Conservation (phyloP, 92 coral and sea anemone genomes). For the Parazoanthus swiftii region DNA sequence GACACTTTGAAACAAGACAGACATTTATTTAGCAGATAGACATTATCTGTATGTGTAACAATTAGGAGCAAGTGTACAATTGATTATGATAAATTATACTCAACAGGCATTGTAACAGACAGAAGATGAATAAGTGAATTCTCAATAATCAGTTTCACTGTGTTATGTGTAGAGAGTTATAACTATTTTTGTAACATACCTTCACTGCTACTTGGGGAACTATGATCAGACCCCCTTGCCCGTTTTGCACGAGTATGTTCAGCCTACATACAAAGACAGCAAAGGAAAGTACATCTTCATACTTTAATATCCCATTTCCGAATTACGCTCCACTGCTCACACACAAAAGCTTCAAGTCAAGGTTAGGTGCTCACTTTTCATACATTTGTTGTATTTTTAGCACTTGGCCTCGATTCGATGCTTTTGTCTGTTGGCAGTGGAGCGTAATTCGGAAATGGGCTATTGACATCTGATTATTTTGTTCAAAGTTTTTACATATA, state of each 20-base stretch:
- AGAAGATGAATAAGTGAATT: not conserved
- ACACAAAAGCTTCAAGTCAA: no score
- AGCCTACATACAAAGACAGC: constrained; percentile 30
- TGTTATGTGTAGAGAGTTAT: not conserved
- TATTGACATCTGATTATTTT: constrained; percentile 28
- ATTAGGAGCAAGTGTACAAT: not conserved
- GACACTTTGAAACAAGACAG: constrained; percentile 30
- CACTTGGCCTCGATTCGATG: no score
- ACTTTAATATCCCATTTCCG: no score
- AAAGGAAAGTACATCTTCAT: not conserved
- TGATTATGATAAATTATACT: not conserved
- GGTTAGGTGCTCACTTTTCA: no score
- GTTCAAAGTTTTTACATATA: constrained; percentile 1
- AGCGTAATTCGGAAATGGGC: no score
- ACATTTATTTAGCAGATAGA: constrained; percentile 33
- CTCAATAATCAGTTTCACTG: constrained; percentile 21
- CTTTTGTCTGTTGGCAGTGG: no score
- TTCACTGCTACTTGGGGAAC: constrained; percentile 24
- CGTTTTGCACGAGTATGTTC: constrained; percentile 52
- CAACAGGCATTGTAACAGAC: not conserved
- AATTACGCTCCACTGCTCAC: no score
- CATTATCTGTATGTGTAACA: not conserved
- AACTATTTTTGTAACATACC: constrained; percentile 30
- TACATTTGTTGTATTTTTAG: no score
- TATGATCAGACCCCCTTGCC: constrained; percentile 38